Base-by-base conservation (phyloP, 1,140 invertebrate species). In the Conus betulinus region DNA sequence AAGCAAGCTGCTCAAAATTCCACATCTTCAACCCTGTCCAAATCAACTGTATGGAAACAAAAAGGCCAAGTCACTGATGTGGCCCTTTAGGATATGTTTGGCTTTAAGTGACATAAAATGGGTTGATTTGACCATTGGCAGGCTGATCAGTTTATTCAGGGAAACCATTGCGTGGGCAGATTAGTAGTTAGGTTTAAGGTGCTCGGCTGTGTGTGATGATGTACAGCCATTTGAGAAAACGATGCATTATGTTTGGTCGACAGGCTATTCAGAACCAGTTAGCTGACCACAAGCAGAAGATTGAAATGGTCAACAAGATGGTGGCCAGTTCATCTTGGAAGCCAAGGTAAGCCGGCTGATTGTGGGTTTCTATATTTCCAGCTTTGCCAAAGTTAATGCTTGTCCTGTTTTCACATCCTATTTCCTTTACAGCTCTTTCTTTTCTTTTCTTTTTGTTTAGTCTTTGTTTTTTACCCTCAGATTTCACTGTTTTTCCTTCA, bases 321-420 rank as follows among this genome's bases (percentile, higher is more conserved):
- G 99, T 92, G 98, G 98, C 94, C 97, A 98, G 95, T 98, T 98
- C 95, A 99, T 99, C 93, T 97, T 98, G 91, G 99, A 99, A 96
- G 98, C 98, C 91, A 99, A 99, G 98, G 98, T 99, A 98, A 53
- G 71, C 63, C 60, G 20, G 8, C 20, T 71, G 67, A n/a, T 20
- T 71, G 13, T 71, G 67, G 23, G 13, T n/a, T 71, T 71, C 6
- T n/a, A 71, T 20, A 71, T 71, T 20, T 71, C 23, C 67, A 71
- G 67, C 67, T 71, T 71, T 20, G 11, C 13, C 67, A 13, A 6
- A 23, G 67, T 71, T 71, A 71, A 23, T 71, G 67, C 67, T 20
- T 71, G 11, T 71, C 20, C 67, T 71, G 23, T 71, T 71, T 71
- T 71, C 13, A 71, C 67, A 71, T 20, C 52, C 13, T 51, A 39